Evolutionary conservation across 2,888 invertebrate genomes (phyloP), one percentile per base, ranked within the genome.

Genomic region (Watsonalla cultraria): DNA sequence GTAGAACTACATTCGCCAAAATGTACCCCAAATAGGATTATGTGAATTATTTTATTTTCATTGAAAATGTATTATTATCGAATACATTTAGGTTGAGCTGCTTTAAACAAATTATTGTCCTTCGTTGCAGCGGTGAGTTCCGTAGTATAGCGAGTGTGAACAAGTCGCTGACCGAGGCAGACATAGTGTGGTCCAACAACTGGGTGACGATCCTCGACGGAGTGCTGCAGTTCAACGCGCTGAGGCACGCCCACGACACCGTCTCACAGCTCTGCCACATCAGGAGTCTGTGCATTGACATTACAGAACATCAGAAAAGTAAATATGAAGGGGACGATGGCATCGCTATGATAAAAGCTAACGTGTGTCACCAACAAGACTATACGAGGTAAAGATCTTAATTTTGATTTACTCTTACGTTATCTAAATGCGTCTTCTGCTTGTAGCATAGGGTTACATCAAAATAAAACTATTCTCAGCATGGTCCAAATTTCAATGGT

Each of bases 161-260:
- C 47, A 53, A 62, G 7, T 62, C 74, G 0, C 54, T 82, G 7
- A 77, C 73, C 0, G 65, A 72, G 46, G 92, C 87, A 24, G 58
- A 76, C 49, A 62, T 92, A 5, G 70, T 78, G 45, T 96, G 96
- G 96, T 89, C 91, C 15, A 92, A 92, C 52, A 95, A 96, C 75
- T 97, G 97, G 96, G 93, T 95, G 0, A 92, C 95, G 4, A 94
- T 96, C 65, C 89, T 97, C 66, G 97, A 97, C 78, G 94, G 94
- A 0, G 92, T 97, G 91, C 80, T 97, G 11, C 97, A 97, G 82
- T 92, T 96, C 55, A 91, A 93, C 51, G 90, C 94, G n/a, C 70
- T 96, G n/a, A 91, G 92, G 35, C 84, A 92, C 48, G 85, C 92
- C 11, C 86, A 92, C 0, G 91, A 94, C 51, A 89, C 92, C 0